Evolutionary conservation across 2,888 invertebrate genomes (phyloP), one percentile per base, ranked within the genome.

Genomic region (Antheraea assamensis): DNA sequence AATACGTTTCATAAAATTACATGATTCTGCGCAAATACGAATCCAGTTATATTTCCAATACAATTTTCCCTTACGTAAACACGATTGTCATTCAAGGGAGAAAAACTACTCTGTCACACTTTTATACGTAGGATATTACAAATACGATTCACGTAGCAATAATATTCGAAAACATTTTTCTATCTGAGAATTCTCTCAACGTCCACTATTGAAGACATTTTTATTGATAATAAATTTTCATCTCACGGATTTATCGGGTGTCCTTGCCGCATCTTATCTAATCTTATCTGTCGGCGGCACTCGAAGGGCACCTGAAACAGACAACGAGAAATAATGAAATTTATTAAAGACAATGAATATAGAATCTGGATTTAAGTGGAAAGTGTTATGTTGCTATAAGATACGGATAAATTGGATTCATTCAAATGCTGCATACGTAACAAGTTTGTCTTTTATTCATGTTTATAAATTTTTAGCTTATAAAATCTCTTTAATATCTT

Each of bases 261-360:
- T 71, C 78, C 81, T 78, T 76, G 78, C 21, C 61, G 30, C 61
- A 68, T 74, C 52, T 75, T 78, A 80, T 78, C 79, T 79, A 76
- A 80, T 80, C 79, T 78, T 68, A n/a, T 72, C 47, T 35, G 42
- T 71, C 27, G 71, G 1, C 70, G 55, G 31, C 61, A 21, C 35
- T 31, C 68, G 17, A 30, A 31, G 31, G 35, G 72, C 73, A 77
- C 75, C 80, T 80, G 80, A 19, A 77, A 80, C 75, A 77, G 75
- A 77, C 74, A 75, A 73, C 66, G 64, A 52, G 27, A 72, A 71
- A 75, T 73, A 73, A 73, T 77, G 75, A 76, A 66, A 64, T 75
- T 76, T 71, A 64, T 64, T 27, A 64, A 27, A 30, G 30, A 17
- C 30, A 61, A 58, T 24, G 15, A 58, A 27, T 61, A 27, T 27